These are phyloP conservation scores for Tenodera sinensis DNA, from an alignment of 2,888 invertebrate genomes.

Conservation along the genomic window DNA sequence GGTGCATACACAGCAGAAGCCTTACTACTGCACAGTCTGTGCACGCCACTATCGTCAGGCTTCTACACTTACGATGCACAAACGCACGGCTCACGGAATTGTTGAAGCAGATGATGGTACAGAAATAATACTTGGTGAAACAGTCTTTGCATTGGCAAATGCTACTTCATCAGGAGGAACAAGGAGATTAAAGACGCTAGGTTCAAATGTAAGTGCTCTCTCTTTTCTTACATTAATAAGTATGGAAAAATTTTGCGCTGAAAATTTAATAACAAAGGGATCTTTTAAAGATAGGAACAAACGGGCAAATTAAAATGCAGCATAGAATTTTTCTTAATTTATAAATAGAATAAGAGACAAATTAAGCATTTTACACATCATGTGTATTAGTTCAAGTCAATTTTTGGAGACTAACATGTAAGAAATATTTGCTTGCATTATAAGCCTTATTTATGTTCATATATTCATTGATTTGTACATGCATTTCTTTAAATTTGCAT, in stretches of 20 bases:
- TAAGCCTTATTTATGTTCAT: no score
- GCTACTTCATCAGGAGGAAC: conserved; percentile 19
- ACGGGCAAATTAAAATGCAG: no score
- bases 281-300: no score
- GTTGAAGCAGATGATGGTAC: conserved; percentile 33
- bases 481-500: no score
- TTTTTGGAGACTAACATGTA: no score
- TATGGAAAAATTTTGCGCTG: background rate
- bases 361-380: no score
- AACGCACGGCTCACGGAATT: conserved; percentile 54
- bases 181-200: conserved; percentile 27
- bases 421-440: no score
- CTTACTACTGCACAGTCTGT: conserved; percentile 57
- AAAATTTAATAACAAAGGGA: no score
- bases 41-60: conserved; percentile 58
- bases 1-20: conserved; percentile 57
- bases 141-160: conserved; percentile 30
- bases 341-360: no score
- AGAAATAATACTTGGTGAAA: conserved; percentile 32
- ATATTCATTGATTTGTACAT: no score
- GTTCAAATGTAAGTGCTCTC: conserved; percentile 21
- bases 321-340: no score
- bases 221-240: background rate
- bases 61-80: conserved; percentile 59
- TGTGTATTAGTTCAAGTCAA: no score